phyloP scores from a whole-genome alignment of 2,113 vertebrate species.

The Saimiri boliviensis region DNA sequence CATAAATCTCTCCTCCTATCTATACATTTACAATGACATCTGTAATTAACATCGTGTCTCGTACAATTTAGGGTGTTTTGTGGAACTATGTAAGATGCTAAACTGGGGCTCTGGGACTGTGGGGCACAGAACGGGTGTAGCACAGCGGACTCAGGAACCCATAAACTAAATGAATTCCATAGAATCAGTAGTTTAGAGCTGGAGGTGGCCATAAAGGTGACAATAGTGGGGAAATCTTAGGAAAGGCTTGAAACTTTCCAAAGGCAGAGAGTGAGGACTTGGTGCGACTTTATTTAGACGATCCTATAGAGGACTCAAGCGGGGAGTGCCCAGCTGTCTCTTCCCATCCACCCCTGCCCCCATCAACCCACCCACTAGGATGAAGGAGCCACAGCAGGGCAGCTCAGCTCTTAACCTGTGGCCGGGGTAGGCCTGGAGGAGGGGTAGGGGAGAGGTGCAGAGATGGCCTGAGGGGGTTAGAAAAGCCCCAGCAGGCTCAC shows the following conservation, averaged over 20 bases:
- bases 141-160: background rate
- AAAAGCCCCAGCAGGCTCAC: background rate
- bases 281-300: background rate
- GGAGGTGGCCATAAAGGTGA: background rate
- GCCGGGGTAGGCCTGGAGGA: background rate
- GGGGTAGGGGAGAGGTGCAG: rapidly evolving
- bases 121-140: background rate
- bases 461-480: rapidly evolving
- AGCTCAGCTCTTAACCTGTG: background rate
- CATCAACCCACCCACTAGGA: background rate
- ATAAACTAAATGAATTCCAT: background rate
- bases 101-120: background rate
- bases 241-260: background rate
- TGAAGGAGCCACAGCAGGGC: background rate
- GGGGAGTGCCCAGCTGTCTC: background rate
- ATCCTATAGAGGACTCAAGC: background rate
- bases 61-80: background rate
- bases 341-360: background rate
- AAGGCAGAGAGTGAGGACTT: background rate
- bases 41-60: background rate
- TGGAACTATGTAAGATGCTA: background rate
- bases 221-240: background rate
- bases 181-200: background rate
- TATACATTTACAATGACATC: background rate
- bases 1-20: background rate